These are phyloP conservation scores for Limnephilus lunatus DNA, from an alignment of 2,888 invertebrate genomes.

Conservation along the genomic window DNA sequence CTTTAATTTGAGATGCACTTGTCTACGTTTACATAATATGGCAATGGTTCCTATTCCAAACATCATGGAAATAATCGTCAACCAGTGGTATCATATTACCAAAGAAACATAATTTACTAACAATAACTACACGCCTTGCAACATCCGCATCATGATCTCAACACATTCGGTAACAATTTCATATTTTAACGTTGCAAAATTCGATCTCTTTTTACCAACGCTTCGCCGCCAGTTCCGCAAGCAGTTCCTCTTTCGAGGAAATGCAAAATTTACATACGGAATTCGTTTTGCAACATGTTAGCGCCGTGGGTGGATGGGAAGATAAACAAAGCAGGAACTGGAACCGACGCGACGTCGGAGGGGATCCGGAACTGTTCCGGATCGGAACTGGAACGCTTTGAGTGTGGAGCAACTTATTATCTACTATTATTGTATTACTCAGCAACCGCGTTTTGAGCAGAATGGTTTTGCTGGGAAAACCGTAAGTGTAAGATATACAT, in stretches of 20 bases:
- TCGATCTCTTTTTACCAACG: neutral
- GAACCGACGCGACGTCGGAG: neutral
- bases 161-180: neutral
- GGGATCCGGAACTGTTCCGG: neutral
- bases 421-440: constrained; percentile 7
- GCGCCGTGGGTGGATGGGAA: constrained; percentile 7
- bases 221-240: neutral
- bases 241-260: neutral
- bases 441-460: neutral
- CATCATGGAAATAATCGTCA: no score
- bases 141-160: neutral
- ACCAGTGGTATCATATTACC: neutral
- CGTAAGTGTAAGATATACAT: neutral
- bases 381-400: constrained; percentile 2
- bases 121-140: neutral
- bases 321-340: constrained; percentile 12
- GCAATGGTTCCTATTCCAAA: no score
- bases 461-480: neutral
- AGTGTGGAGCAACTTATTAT: constrained; percentile 12
- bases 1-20: neutral
- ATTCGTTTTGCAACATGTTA: constrained; percentile 19
- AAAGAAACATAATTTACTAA: no score
- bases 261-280: constrained; percentile 14
- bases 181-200: neutral
- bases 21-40: no score